A percentile compares a stretch with the other conserved stretches of the same genome.
phyloP scores from a whole-genome alignment of 64 coral and sea anemone species.

The Trachythela sp. region DNA sequence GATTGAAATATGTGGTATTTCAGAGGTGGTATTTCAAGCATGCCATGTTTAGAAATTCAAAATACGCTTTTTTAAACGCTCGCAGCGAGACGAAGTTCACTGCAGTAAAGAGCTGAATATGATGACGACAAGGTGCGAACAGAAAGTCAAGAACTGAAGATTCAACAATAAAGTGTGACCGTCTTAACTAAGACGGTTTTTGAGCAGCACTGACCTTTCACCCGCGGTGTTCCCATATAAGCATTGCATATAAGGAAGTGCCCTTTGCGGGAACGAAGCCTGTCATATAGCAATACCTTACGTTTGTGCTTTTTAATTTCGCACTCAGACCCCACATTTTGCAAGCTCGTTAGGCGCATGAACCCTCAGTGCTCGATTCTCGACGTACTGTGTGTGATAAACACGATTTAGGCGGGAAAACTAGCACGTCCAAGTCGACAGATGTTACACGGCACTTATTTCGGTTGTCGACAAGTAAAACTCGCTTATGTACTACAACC shows the following conservation, averaged over 20 bases:
- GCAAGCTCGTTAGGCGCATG: too few relatives aligned
- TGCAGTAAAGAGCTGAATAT: not conserved
- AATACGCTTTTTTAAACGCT: not conserved
- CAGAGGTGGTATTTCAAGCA: not conserved
- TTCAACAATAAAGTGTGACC: not conserved
- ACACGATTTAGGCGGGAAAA: not conserved
- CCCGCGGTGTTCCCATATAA: not conserved
- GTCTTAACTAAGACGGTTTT: not conserved
- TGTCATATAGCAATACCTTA: not conserved
- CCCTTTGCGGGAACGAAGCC: not conserved
- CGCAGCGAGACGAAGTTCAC: not conserved
- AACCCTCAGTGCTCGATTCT: not conserved
- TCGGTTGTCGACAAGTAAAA: conserved; percentile 1
- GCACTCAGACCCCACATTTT: not conserved
- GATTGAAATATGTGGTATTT: not conserved
- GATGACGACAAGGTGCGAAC: not conserved
- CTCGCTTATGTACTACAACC: not conserved
- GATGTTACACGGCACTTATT: conserved; percentile 2
- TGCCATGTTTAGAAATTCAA: not conserved
- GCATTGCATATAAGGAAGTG: conserved; percentile 19
- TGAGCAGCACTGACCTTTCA: not conserved
- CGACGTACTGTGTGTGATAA: not conserved
- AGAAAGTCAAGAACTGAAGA: not conserved
- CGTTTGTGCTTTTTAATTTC: conserved; percentile 7
- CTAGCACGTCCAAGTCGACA: not conserved